Evolutionary conservation across 2,888 invertebrate species (phyloP), one percentile per base, ranked within the genome.

Genomic region (Sipha maydis): DNA sequence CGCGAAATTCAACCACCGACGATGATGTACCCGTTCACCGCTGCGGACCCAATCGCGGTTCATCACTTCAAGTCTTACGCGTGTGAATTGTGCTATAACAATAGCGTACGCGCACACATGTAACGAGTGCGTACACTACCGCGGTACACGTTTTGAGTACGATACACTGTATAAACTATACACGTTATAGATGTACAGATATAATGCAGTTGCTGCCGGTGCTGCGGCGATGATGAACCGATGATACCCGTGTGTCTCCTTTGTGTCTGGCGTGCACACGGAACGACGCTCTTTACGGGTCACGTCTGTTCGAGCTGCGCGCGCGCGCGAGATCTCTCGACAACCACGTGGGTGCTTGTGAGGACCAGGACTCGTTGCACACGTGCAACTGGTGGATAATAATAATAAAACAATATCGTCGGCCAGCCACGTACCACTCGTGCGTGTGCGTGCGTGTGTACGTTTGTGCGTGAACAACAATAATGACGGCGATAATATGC

Each of bases 331-430:
- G 31, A n/a, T 69, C 85, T 54, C 34, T 56, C 83, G 19, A 54
- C 9, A 21, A 85, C 71, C 85, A 86, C 85, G 85, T 86, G 85
- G 85, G 73, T 38, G 79, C 78, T 54, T 9, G 31, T 69, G 69
- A 78, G 77, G 69, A 25, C 61, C 21, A 21, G 25, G 61, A 61
- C 56, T 3, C 4, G 2, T 2, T 11, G 54, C 56, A 56, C 89
- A 82, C 89, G 82, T 83, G 84, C 88, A 89, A 89, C 89, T 83
- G n/a, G 89, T 85, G 89, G 89, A 85, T 78, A 79, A 34, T 61
- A 25, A 61, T 61, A 25, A 61, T 61, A 41, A 41, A 41, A 41
- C 41, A 41, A 41, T 41, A 41, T 41, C 11, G 41, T 41, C 41
- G 41, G 8, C 69, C 69, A 69, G 28, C 69, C 69, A 54, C 75